Conservation (phyloP, 2,113 vertebrate genomes). For the Eidolon helvum region DNA sequence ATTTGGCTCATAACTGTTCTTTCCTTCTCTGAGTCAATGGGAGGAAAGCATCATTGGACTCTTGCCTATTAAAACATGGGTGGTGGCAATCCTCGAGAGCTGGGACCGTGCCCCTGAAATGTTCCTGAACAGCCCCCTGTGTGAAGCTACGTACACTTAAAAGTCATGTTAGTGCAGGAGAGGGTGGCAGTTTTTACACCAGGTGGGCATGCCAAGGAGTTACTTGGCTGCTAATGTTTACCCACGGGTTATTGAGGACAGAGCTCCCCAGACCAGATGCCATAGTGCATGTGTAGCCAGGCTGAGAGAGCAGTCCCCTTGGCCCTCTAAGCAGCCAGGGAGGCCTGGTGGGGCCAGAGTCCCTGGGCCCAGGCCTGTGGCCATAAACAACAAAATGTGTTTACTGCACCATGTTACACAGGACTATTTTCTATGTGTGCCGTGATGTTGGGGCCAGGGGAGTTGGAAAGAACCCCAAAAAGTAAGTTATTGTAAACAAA, state of each 20-base stretch:
- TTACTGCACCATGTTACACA: neutral
- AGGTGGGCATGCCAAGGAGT: neutral
- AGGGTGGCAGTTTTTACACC: neutral
- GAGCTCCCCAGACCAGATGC: neutral
- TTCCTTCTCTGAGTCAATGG: neutral
- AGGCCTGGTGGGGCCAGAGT: neutral
- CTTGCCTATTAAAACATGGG: conserved; percentile 1
- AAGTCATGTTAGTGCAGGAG: neutral
- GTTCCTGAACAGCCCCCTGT: neutral
- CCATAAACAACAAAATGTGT: neutral
- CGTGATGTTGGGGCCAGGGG: neutral
- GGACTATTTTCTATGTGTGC: neutral
- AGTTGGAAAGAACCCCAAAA: neutral
- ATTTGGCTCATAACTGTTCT: neutral
- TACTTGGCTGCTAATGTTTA: neutral
- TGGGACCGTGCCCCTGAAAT: neutral
- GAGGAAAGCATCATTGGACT: neutral
- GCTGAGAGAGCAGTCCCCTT: neutral
- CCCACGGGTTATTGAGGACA: neutral
- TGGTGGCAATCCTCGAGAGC: neutral
- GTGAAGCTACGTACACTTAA: neutral
- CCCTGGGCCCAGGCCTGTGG: neutral
- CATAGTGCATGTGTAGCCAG: neutral
- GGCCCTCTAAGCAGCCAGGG: neutral
- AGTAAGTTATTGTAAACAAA: neutral